phyloP scores from a whole-genome alignment of 2,113 vertebrate species.

The Brachionichthys hirsutus region DNA sequence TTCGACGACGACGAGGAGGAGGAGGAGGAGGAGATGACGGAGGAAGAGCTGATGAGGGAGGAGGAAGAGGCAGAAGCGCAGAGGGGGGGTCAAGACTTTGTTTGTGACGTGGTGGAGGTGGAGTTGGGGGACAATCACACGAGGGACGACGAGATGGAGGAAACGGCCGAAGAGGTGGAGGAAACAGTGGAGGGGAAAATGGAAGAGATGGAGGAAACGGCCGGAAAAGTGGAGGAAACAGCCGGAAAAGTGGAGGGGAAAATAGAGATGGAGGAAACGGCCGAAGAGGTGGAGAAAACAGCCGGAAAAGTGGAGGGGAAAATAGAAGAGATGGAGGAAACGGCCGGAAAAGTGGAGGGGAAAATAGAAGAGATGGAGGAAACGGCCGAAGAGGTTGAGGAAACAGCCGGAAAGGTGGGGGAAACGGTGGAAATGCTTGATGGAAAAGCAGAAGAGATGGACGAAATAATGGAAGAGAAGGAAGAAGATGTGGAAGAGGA shows the following conservation, averaged over 20 bases:
- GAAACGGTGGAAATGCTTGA: background rate
- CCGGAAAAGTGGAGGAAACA: no score
- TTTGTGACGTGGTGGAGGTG: constrained; percentile 75
- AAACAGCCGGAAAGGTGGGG: background rate
- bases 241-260: no score
- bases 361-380: no score
- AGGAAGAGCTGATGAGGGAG: constrained; percentile 24
- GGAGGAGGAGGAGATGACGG: constrained; percentile 15
- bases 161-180: no score
- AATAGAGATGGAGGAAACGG: no score
- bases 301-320: constrained; percentile 19
- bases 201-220: no score
- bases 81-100: constrained; percentile 12
- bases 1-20: constrained; percentile 42
- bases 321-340: background rate
- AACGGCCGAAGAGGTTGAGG: no score
- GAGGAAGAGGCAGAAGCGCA: no score
- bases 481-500: constrained; percentile 56
- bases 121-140: constrained; percentile 64
- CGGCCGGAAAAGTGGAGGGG: no score
- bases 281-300: background rate
- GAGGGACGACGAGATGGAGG: constrained; percentile 59
- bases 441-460: constrained; percentile 7
- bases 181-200: no score
- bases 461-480: constrained; percentile 36